Conservation (phyloP, 2,888 invertebrate species). For the Standfussiana lucernea region DNA sequence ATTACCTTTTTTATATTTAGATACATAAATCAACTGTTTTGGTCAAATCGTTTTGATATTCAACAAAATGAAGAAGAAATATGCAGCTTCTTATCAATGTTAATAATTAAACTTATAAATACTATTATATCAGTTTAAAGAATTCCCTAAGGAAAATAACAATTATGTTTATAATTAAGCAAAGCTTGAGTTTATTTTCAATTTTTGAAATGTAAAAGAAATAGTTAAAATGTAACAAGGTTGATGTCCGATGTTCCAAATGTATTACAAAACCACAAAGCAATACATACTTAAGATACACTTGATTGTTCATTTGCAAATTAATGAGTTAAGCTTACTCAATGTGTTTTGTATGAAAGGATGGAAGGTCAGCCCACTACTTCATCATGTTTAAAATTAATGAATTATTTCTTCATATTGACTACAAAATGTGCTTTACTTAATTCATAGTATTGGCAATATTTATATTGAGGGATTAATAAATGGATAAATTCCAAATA, state of each 20-base stretch:
- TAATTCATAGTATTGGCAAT: conserved; percentile 25
- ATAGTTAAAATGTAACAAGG: conserved; percentile 20
- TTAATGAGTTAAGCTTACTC: conserved; percentile 35
- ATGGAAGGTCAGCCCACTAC: conserved; percentile 32
- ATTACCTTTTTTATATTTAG: neutral
- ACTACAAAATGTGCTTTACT: neutral
- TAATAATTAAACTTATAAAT: neutral
- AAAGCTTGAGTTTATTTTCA: neutral
- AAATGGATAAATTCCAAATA: neutral
- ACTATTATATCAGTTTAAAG: no score
- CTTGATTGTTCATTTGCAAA: conserved; percentile 49
- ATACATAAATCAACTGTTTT: neutral
- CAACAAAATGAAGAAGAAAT: neutral
- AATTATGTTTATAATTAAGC: neutral
- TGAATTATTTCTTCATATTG: conserved; percentile 25
- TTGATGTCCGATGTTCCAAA: neutral
- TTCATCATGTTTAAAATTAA: conserved; percentile 24
- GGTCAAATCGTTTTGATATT: neutral
- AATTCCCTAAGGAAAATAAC: neutral
- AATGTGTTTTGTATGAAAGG: conserved; percentile 15
- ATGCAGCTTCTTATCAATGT: neutral
- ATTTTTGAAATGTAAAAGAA: neutral
- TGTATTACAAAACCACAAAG: conserved; percentile 26
- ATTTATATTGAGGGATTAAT: neutral
- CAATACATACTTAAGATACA: conserved; percentile 29